Conservation (phyloP, 2,797 vertebrate genomes). For the Falco columbarius region DNA sequence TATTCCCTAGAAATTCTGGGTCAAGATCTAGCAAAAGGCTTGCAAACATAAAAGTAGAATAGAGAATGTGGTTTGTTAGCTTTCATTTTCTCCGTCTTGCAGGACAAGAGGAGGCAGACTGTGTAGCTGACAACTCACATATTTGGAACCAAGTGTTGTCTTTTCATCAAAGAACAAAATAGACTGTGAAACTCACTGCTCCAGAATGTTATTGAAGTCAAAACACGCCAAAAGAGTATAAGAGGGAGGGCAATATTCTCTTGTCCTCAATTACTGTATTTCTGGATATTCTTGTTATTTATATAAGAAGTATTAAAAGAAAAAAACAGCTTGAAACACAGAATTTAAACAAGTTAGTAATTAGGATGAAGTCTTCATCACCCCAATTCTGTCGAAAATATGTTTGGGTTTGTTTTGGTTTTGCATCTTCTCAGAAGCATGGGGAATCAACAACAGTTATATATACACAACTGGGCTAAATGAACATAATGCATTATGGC, state of each 20-base stretch:
- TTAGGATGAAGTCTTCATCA: not conserved
- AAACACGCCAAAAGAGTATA: not conserved
- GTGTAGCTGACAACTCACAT: not conserved
- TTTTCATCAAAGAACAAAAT: not conserved
- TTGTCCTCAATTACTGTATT: not conserved
- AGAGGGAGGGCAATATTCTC: not conserved
- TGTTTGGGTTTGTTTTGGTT: not conserved
- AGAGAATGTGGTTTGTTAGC: not conserved
- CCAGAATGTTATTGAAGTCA: not conserved
- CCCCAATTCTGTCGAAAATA: not conserved
- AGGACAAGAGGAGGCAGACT: not conserved
- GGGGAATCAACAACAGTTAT: not conserved
- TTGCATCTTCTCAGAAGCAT: not conserved
- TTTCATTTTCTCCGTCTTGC: not conserved
- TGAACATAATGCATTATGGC: slow-evolving; percentile 4
- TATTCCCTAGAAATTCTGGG: not conserved
- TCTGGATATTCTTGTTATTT: not conserved
- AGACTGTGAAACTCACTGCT: not conserved
- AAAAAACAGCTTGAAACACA: not conserved
- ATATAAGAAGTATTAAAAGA: not conserved
- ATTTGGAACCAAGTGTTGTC: not conserved
- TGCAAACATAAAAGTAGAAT: not conserved
- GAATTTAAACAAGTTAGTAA: not conserved
- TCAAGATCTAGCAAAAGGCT: not conserved
- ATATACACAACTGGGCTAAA: not conserved